Conservation (phyloP, 2,797 vertebrate species). For the Sarcophilus harrisii region DNA sequence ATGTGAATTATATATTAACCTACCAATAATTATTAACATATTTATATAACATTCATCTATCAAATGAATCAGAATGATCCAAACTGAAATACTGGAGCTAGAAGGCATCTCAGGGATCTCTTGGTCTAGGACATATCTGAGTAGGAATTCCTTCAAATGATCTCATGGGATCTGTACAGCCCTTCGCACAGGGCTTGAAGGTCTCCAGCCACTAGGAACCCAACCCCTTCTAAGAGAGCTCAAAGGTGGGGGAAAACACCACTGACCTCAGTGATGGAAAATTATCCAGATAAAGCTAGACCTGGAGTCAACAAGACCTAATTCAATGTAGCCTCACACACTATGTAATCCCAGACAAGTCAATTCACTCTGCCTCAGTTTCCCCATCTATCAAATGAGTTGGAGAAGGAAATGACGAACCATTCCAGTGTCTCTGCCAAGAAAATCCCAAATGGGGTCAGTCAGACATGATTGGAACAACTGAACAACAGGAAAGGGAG, state of each 20-base stretch:
- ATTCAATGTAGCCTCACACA: background rate
- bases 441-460: background rate
- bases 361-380: background rate
- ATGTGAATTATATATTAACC: too few relatives aligned
- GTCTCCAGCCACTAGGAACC: background rate
- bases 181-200: background rate
- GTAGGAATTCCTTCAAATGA: background rate
- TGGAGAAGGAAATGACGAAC: background rate
- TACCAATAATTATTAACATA: too few relatives aligned
- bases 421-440: background rate
- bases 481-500: background rate
- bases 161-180: background rate
- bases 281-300: background rate
- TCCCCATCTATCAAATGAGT: background rate
- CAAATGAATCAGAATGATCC: background rate
- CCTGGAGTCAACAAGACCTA: background rate
- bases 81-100: background rate
- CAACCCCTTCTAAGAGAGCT: background rate
- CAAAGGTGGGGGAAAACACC: background rate
- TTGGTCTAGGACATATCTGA: background rate
- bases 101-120: background rate
- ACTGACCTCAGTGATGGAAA: background rate
- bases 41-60: too few relatives aligned
- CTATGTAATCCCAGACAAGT: background rate
- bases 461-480: background rate